Percentiles rank a stretch among this genome's conserved stretches.
Evolutionary conservation across 2,113 vertebrate species (phyloP).

Genomic region (Spheniscus mendiculus): DNA sequence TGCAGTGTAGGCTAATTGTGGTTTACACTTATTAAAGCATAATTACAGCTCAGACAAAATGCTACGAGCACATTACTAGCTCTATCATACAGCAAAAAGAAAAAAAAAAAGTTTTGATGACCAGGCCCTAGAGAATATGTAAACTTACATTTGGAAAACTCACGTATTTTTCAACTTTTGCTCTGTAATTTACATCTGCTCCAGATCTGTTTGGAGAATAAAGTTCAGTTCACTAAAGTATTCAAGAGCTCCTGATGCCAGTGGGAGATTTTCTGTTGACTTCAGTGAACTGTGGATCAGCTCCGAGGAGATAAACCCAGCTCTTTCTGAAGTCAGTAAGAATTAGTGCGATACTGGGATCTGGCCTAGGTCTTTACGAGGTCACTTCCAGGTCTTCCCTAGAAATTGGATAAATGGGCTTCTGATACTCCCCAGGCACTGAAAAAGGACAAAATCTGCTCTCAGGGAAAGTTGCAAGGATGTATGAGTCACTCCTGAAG

Average conservation of each 20-base stretch:
- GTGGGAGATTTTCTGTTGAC: neutral
- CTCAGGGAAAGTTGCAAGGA: slow-evolving; percentile 42
- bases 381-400: neutral
- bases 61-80: neutral
- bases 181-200: neutral
- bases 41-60: slow-evolving; percentile 37
- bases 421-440: neutral
- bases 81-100: neutral
- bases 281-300: neutral
- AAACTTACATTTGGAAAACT: neutral
- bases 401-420: neutral
- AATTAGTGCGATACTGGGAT: neutral
- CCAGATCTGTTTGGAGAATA: neutral
- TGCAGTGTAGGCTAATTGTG: neutral
- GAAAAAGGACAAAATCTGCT: neutral
- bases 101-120: neutral
- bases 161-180: neutral
- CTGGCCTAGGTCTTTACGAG: neutral
- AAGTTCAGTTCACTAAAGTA: neutral
- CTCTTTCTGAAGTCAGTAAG: neutral
- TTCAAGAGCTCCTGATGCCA: neutral
- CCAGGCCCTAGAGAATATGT: neutral
- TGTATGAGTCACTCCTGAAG: slow-evolving; percentile 21
- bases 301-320: neutral
- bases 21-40: neutral